Percentiles rank a stretch among this genome's conserved stretches.
Evolutionary conservation across 2,113 vertebrate genomes (phyloP).

Genomic region (Trinectes maculatus): DNA sequence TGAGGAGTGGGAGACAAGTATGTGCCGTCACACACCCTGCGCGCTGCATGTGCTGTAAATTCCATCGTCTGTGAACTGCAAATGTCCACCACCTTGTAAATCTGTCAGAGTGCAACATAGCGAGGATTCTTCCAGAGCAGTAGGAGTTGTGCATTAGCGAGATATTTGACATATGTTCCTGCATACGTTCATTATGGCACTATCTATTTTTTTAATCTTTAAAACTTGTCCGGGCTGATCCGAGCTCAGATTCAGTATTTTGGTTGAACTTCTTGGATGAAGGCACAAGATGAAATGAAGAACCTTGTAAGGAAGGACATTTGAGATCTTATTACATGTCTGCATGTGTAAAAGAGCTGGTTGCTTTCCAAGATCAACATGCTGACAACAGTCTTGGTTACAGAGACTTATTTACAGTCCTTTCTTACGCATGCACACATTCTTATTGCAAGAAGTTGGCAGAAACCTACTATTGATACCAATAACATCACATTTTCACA

Average conservation of each 20-base stretch:
- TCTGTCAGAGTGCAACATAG: slow-evolving; percentile 28
- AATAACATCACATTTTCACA: too few species aligned
- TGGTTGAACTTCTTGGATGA: background rate
- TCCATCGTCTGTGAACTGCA: slow-evolving; percentile 20
- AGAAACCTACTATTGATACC: too few species aligned
- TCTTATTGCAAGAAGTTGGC: too few species aligned
- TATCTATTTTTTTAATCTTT: background rate
- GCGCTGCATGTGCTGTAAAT: slow-evolving; percentile 14
- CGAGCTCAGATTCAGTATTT: too few species aligned
- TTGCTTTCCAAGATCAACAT: too few species aligned
- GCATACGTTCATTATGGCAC: background rate
- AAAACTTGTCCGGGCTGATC: too few species aligned
- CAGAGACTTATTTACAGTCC: too few species aligned
- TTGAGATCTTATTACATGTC: slow-evolving; percentile 4
- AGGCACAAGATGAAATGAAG: background rate
- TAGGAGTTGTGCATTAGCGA: slow-evolving; percentile 8
- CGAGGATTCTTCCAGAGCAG: slow-evolving; percentile 23
- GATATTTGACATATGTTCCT: background rate
- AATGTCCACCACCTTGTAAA: slow-evolving; percentile 35
- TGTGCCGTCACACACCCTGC: background rate
- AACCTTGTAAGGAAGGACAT: background rate
- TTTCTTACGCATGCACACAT: too few species aligned
- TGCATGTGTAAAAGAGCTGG: background rate
- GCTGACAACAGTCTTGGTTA: too few species aligned
- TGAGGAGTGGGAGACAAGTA: background rate